Conservation (phyloP, 2,113 vertebrate species). For the Mobula hypostoma region DNA sequence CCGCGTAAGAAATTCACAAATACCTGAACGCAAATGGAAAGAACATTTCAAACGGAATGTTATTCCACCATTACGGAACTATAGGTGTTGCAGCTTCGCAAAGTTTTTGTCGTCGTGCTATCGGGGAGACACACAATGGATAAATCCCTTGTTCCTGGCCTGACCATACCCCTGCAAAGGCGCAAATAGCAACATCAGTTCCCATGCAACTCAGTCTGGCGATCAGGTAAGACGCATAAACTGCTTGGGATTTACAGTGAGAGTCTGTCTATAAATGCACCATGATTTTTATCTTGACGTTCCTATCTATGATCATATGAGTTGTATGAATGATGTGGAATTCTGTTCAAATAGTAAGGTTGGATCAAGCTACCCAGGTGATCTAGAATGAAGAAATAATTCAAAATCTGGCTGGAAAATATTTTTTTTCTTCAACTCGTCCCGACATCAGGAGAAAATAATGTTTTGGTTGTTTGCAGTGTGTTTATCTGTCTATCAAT, state of each 20-base stretch:
- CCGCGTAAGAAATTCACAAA: background rate
- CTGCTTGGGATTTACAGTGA: background rate
- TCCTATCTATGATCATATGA: background rate
- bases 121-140: background rate
- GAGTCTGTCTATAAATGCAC: background rate
- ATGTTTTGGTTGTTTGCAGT: background rate
- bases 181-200: background rate
- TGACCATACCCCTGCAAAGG: background rate
- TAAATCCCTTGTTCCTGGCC: background rate
- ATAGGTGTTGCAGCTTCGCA: background rate
- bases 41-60: background rate
- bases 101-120: background rate
- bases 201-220: background rate
- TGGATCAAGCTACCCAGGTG: background rate
- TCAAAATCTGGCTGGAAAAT: background rate
- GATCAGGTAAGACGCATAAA: background rate
- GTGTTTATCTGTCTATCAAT: background rate
- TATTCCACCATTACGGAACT: background rate
- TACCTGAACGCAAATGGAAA: background rate
- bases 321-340: background rate
- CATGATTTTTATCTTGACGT: background rate
- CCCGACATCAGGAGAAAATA: background rate
- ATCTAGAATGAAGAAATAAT: background rate
- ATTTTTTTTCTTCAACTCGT: background rate
- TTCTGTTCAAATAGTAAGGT: background rate